Evolutionary conservation across 2,113 vertebrate genomes (phyloP), one percentile per base, ranked within the genome.

Genomic region (Paralichthys olivaceus): DNA sequence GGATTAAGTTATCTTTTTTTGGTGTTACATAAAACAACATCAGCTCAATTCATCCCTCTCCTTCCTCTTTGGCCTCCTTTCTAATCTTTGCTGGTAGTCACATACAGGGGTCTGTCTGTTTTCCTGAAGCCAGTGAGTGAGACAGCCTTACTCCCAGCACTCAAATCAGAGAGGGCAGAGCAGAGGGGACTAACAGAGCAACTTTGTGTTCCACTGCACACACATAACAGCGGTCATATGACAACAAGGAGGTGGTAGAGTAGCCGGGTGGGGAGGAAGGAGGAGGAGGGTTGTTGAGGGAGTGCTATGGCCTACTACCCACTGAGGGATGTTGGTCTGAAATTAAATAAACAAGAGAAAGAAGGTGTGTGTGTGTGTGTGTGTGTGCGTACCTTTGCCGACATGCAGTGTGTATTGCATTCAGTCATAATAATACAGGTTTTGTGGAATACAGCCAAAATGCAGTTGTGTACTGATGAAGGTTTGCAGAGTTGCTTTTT

Each of bases 161-260:
- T 93, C 85, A 86, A 69, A 88, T 89, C 45, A 76, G 81, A 91
- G 86, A 85, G 86, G 83, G 83, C 84, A 91, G 77, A 88, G 85
- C 78, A 84, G 83, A 77, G 70, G 83, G 81, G 75, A 87, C 88
- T 77, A 93, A 94, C 93, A 94, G 93, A 92, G 91, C 81, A 88
- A 92, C 92, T 93, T 93, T 95, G 91, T 94, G 73, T 92, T 92
- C 81, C 60, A 68, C 68, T 83, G 81, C 85, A 76, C 82, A 90
- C 89, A 91, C 84, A 89, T 89, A 91, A 92, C 91, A 93, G 83
- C 34, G 53, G 90, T 93, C 94, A 94, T 93, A 93, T 94, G 93
- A 95, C 89, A 92, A 90, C 91, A 91, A 90, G 89, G 85, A 88
- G 89, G 86, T 80, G 86, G 88, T 79, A 69, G 80, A 83, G 61